Evolutionary conservation across 2,888 invertebrate genomes (phyloP), one percentile per base, ranked within the genome.

Genomic region (Drosophila seclusa): DNA sequence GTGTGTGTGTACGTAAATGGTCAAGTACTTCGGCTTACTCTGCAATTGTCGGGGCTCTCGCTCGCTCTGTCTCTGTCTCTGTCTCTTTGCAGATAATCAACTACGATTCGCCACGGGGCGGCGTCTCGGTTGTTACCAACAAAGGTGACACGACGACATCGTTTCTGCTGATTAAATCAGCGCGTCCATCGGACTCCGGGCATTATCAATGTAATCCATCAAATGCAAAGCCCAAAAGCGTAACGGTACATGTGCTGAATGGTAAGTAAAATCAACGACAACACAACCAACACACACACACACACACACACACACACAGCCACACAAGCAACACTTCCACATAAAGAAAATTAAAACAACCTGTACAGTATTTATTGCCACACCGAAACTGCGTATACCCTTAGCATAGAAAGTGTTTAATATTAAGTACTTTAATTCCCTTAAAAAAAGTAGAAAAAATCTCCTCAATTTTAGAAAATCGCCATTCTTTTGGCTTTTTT

Each of bases 201-300:
- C 96, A 96, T 91, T 98, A 98, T 94, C 97, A 97, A 93, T 98
- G 98, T 94, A 97, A 97, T 94, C 98, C 98, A 91, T 97, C 98
- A 94, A 98, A 98, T 94, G 97, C 98, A 83, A 97, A 97, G 93
- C 95, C 97, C 70, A 97, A 97, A 94, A 97, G 97, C 93, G 97
- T 98, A 89, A 96, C 96, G 80, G 97, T 98, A 78, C 98, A 98
- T 93, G 98, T 98, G 90, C 95, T 98, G 89, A 98, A 98, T 95
- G 98, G 98, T 98, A 95, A 96, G 96, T 94, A 91, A 91, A 91
- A 89, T 87, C 74, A 87, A 87, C 87, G 89, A 82, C 78, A 87
- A 81, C 65, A 59, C 76, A 45, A 16, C 45, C 21, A 24, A 80
- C 76, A 78, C 48, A 67, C 64, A 50, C 50, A 64, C n/a, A n/a